phyloP scores from a whole-genome alignment of 2,113 vertebrate species.

The Chinchilla lanigera region DNA sequence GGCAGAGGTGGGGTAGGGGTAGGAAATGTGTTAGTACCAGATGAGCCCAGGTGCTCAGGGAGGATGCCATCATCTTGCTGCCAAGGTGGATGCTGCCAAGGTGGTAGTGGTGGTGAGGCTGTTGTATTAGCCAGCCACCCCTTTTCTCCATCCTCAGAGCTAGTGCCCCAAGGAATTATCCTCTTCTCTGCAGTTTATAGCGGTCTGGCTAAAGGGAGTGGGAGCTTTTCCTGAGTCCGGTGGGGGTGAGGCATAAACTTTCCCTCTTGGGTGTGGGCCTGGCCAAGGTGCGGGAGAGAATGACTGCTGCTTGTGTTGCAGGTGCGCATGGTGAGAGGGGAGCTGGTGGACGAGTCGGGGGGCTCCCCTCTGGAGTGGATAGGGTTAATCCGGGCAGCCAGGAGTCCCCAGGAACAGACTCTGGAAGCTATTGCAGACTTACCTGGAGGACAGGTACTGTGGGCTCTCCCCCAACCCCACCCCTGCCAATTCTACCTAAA shows the following conservation, averaged over 20 bases:
- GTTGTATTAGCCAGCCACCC: background rate
- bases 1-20: background rate
- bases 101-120: accelerated
- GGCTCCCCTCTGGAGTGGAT: slow-evolving; percentile 95
- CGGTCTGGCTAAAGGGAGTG: background rate
- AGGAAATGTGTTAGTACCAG: background rate
- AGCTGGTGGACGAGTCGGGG: slow-evolving; percentile 96
- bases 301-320: slow-evolving; percentile 84
- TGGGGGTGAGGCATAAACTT: background rate
- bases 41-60: background rate
- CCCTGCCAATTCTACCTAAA: background rate
- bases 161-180: background rate
- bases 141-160: background rate
- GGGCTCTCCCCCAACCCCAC: background rate
- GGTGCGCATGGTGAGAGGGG: slow-evolving; percentile 95
- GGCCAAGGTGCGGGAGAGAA: background rate
- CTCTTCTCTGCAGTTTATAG: background rate
- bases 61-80: background rate
- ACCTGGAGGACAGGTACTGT: slow-evolving; percentile 96
- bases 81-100: background rate
- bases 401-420: slow-evolving; percentile 96
- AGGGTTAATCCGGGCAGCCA: slow-evolving; percentile 96
- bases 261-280: slow-evolving; percentile 2
- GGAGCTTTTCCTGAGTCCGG: background rate
- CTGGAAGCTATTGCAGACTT: slow-evolving; percentile 96